Percentiles rank a stretch among this genome's conserved stretches.
Evolutionary conservation across 2,797 vertebrate species (phyloP).

Genomic region (Helostoma temminkii): DNA sequence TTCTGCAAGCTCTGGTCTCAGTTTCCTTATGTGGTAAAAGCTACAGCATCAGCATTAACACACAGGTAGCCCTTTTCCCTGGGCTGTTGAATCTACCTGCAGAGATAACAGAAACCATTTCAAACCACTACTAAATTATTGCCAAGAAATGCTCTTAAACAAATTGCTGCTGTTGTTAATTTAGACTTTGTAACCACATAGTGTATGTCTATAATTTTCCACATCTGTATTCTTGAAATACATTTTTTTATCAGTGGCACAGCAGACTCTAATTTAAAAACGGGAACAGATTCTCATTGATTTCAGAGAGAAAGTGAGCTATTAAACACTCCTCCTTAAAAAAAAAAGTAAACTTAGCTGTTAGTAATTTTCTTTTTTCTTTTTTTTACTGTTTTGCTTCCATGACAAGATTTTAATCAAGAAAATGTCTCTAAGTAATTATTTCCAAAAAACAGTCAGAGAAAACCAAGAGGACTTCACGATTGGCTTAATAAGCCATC

Average conservation of each 20-base stretch:
- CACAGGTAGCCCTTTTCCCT: conserved; percentile 31
- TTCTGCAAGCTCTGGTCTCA: conserved; percentile 40
- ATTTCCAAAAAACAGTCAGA: conserved; percentile 19
- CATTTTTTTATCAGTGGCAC: conserved; percentile 4
- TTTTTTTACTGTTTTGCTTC: conserved; percentile 22
- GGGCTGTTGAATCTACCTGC: conserved; percentile 64
- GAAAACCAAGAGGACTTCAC: conserved; percentile 50
- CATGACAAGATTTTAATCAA: conserved; percentile 61
- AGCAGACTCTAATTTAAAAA: conserved; percentile 39
- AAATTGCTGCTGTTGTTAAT: conserved; percentile 39
- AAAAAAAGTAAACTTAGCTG: conserved; percentile 23
- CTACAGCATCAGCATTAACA: conserved; percentile 49
- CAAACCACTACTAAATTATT: conserved; percentile 23
- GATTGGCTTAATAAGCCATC: conserved; percentile 60
- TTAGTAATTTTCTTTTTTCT: conserved; percentile 36
- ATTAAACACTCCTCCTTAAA: conserved; percentile 9
- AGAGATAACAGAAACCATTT: conserved; percentile 61
- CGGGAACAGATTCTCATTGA: conserved; percentile 36
- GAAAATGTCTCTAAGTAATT: conserved; percentile 64
- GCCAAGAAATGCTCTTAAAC: conserved; percentile 33
- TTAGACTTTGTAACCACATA: conserved; percentile 34
- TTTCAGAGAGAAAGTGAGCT: conserved; percentile 34
- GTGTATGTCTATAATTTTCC: conserved; percentile 17
- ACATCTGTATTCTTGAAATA: conserved; percentile 20
- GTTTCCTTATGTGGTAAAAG: conserved; percentile 56